Evolutionary conservation across 2,797 vertebrate genomes (phyloP), one percentile per base, ranked within the genome.

Genomic region (Sebastes melanostomus): DNA sequence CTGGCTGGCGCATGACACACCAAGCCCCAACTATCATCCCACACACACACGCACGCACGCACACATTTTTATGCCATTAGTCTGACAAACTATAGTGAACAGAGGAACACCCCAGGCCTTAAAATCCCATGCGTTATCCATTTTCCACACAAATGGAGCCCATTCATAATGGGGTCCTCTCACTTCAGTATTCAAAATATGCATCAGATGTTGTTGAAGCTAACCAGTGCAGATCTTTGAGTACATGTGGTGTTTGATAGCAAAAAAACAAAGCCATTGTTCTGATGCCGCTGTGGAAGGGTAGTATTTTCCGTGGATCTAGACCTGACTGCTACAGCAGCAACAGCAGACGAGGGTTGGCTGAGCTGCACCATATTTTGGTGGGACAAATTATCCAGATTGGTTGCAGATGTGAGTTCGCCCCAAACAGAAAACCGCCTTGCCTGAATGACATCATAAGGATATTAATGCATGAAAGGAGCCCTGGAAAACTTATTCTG

Each of bases 391-490:
- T 93, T 89, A 93, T 88, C 82, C 77, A 88, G 89, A 96, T 96
- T 87, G 90, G 87, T 95, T 92, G 89, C 95, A 96, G 95, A 95
- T 96, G 95, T 95, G 88, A 70, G 72, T 83, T 86, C 71, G 82
- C 86, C 86, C 77, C 79, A 78, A 94, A 92, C 87, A 89, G 80
- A 85, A 85, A 81, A 86, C 67, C 18, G 79, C 82, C 50, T 58
- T 34, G 86, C 86, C 75, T 73, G 75, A 70, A 90, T 95, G 91
- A 95, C 92, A 93, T 96, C 93, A 95, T 91, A 22, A 62, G 68
- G 77, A 90, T 92, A 82, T 87, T 89, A 87, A 87, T 88, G 79
- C 58, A 38, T 75, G 80, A 83, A 38, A 75, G 59, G 58, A 82
- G 58, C 75, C 65, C 80, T 88, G 86, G 85, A 88, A 89, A 88